Percentiles rank a stretch among this genome's conserved stretches.
Conservation (phyloP, 2,888 invertebrate species). For the Silvanus unidentatus region DNA sequence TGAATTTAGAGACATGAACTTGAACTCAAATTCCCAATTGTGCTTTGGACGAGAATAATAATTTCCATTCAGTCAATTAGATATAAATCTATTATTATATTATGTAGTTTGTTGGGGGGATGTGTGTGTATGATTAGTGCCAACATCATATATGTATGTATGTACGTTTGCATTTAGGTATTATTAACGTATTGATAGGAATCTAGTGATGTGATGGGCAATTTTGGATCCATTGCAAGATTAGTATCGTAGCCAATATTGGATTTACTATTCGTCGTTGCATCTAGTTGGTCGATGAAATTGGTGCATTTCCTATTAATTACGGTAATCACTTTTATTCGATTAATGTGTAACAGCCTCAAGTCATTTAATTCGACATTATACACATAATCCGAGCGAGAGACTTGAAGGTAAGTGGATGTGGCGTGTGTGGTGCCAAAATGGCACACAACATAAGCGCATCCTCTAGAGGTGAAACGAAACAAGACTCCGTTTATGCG, state of each 20-base stretch:
- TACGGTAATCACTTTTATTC: constrained; percentile 35
- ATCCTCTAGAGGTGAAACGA: no score
- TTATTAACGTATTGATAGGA: constrained; percentile 35
- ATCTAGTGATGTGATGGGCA: constrained; percentile 34
- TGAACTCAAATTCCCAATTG: no score
- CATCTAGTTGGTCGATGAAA: constrained; percentile 37
- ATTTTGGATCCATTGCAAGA: constrained; percentile 33
- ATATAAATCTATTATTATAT: no score
- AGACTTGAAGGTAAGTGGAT: no score
- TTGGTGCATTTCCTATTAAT: constrained; percentile 45
- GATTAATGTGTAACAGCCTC: constrained; percentile 28
- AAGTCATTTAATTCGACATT: constrained; percentile 19
- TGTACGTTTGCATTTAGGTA: constrained; percentile 28
- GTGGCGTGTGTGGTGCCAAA: no score
- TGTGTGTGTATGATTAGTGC: no score
- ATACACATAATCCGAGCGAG: neutral
- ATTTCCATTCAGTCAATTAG: no score
- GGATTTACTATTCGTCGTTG: constrained; percentile 29
- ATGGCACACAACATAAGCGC: no score
- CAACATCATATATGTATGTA: neutral
- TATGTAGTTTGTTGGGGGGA: no score
- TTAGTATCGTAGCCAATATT: constrained; percentile 39
- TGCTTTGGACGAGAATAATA: no score
- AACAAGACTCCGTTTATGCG: no score
- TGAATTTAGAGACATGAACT: no score